Base-by-base conservation (phyloP, 1,140 invertebrate species). In the Cherax quadricarinatus region DNA sequence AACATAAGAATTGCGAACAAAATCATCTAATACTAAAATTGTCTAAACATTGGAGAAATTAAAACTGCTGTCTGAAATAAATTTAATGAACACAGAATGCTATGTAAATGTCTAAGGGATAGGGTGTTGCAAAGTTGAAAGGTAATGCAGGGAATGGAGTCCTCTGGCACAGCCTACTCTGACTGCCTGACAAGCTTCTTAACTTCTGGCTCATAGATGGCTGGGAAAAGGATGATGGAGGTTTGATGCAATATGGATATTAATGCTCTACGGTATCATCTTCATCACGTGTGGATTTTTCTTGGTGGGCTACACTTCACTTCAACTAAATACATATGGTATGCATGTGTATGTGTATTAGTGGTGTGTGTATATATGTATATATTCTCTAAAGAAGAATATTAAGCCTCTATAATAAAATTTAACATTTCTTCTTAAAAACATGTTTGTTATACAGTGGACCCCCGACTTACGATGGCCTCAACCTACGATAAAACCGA, bases 281-380 rank as follows among this genome's bases (percentile, higher is more conserved):
- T 66, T 66, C 12, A 12, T 66, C 21, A 18, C 62, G 18, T 66
- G 18, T 66, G 62, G 62, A 66, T 66, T 83, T 75, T 75, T 30
- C 70, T 83, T 83, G 81, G 81, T 83, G 53, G 81, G 81, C 14
- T 83, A 57, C 81, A 83, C 57, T 51, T 83, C 81, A 53, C 24
- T 60, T 24, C 10, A 4, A 21, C n/a, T 14, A 57, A 57, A 57
- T 57, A 57, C 14, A 10, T 57, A 57, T 1, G 6, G 9, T 57
- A 57, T 14, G 14, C 1, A 14, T 14, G 14, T 57, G 6, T 57
- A 57, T 57, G 53, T 57, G 14, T 14, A 57, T 57, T 41, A 41
- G 30, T 41, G 2, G 30, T 41, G 14, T 57, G 14, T 57, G 14
- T 5, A 57, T 57, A 57, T 57, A 57, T 5, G 14, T 57, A 57